Evolutionary conservation across 2,113 vertebrate genomes (phyloP).

Genomic region (Perca fluviatilis): DNA sequence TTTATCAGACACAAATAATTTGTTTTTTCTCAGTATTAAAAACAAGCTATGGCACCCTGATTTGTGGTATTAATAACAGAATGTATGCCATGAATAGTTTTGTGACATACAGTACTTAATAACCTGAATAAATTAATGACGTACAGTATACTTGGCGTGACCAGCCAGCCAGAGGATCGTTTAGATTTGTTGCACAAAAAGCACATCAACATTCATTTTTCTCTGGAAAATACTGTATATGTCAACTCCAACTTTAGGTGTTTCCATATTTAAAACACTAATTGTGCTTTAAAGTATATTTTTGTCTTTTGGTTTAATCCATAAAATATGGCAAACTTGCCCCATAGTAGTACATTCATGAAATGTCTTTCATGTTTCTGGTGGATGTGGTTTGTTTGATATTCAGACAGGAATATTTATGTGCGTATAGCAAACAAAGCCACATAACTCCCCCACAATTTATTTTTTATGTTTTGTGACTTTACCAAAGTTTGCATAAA

Average conservation of each 20-base stretch:
- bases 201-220: neutral
- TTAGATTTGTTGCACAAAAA: neutral
- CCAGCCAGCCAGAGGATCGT: neutral
- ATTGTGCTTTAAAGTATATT: neutral
- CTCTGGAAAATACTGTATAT: neutral
- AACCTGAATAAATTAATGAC: neutral
- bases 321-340: neutral
- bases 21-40: neutral
- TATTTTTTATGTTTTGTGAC: neutral
- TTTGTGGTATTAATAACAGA: neutral
- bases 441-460: neutral
- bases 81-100: neutral
- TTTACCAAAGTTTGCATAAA: conserved; percentile 3
- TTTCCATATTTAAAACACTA: neutral
- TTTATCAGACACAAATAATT: neutral
- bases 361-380: neutral
- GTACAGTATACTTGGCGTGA: neutral
- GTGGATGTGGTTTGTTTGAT: neutral
- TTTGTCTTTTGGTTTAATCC: neutral
- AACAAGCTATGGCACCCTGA: neutral
- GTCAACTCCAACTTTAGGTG: neutral
- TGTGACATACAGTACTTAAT: too few species aligned
- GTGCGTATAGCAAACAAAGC: neutral
- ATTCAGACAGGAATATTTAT: neutral
- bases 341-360: neutral